Conservation (phyloP, 2,888 invertebrate genomes). For the Aleiodes alternator region DNA sequence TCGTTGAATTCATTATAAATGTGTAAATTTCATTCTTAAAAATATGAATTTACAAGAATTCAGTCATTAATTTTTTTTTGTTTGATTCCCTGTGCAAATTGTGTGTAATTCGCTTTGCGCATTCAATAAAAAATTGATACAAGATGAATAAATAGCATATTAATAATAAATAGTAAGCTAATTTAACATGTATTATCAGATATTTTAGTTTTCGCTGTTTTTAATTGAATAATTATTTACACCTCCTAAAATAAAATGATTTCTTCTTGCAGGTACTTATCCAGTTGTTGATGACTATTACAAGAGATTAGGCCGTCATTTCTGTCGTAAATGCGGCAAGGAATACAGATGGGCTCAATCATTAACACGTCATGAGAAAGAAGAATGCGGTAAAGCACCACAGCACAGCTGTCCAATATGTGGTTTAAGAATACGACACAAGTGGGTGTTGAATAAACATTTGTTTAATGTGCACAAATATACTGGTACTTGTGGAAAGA, state of each 20-base stretch:
- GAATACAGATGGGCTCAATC: slow-evolving; percentile 86
- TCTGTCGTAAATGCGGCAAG: slow-evolving; percentile 82
- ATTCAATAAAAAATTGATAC: slow-evolving; percentile 25
- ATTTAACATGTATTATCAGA: neutral
- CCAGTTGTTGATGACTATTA: slow-evolving; percentile 61
- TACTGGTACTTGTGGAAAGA: slow-evolving; percentile 50
- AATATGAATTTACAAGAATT: neutral
- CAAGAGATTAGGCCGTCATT: slow-evolving; percentile 69
- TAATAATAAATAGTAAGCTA: slow-evolving; percentile 2
- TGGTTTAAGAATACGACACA: slow-evolving; percentile 71
- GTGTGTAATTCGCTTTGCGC: slow-evolving; percentile 11
- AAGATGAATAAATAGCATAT: neutral
- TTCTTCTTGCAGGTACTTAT: slow-evolving; percentile 34
- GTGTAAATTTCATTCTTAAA: too few species aligned
- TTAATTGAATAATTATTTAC: neutral
- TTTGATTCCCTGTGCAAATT: slow-evolving; percentile 1
- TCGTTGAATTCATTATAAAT: too few species aligned
- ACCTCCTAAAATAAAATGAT: neutral
- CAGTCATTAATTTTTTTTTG: neutral
- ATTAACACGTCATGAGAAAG: slow-evolving; percentile 80
- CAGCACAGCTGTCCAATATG: slow-evolving; percentile 74
- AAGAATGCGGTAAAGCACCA: slow-evolving; percentile 76
- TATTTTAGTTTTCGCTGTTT: slow-evolving; percentile 2
- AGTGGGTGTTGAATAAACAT: slow-evolving; percentile 73
- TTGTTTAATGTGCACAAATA: slow-evolving; percentile 66